A percentile compares a stretch with the other conserved stretches of the same genome.
phyloP scores from a whole-genome alignment of 2,888 invertebrate genomes.

The Allolobophora icterica region DNA sequence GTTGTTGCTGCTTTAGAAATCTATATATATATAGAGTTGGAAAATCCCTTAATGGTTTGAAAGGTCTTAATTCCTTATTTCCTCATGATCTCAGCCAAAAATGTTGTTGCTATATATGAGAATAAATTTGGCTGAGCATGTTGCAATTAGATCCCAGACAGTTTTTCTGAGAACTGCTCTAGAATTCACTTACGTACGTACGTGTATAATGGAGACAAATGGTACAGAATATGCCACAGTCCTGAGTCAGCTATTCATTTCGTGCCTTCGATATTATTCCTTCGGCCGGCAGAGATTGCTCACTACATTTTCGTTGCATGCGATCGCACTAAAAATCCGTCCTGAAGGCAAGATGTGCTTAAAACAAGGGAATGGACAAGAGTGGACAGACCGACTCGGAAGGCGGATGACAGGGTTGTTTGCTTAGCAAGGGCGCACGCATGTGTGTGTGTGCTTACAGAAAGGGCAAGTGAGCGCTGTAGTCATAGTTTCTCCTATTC shows the following conservation, averaged over 20 bases:
- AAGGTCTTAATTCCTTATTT: too few relatives aligned
- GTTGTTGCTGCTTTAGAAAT: too few relatives aligned
- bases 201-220: background rate
- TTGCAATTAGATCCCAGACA: background rate
- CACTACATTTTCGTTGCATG: background rate
- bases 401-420: background rate
- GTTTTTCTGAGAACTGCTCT: too few relatives aligned
- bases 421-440: background rate
- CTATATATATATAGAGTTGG: too few relatives aligned
- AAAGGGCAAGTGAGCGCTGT: background rate
- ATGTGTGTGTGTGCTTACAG: background rate
- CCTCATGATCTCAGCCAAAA: too few relatives aligned
- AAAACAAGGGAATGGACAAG: background rate
- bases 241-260: background rate
- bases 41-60: too few relatives aligned
- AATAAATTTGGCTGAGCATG: background rate
- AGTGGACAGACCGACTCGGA: background rate
- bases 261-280: background rate
- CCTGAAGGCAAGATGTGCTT: background rate
- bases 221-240: background rate
- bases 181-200: too few relatives aligned
- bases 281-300: background rate
- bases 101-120: background rate
- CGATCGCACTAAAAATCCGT: background rate
- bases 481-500: background rate